phyloP scores from a whole-genome alignment of 2,888 invertebrate species.

The Arge pagana region DNA sequence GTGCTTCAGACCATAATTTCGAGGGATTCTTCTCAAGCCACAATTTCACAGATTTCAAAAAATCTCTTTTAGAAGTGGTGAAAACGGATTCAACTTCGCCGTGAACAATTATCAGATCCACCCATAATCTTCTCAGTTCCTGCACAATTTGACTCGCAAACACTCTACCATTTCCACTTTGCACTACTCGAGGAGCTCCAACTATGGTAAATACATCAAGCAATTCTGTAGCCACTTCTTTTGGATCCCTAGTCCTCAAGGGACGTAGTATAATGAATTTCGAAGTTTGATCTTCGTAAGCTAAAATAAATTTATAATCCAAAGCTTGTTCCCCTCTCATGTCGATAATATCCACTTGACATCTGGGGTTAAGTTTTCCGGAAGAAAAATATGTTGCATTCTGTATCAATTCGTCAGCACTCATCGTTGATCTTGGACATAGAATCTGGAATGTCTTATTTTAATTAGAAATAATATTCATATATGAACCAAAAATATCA shows the following conservation, averaged over 20 bases:
- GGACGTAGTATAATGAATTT: constrained; percentile 42
- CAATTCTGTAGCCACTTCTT: constrained; percentile 39
- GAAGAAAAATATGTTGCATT: neutral
- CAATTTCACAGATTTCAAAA: constrained; percentile 34
- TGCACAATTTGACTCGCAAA: constrained; percentile 41
- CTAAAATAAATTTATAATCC: constrained; percentile 37
- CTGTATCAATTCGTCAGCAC: neutral
- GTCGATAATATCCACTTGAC: constrained; percentile 44
- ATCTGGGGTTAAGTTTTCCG: constrained; percentile 26
- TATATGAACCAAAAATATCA: neutral
- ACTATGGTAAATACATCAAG: constrained; percentile 43
- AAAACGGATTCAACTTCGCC: constrained; percentile 30
- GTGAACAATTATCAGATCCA: constrained; percentile 38
- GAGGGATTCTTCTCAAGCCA: constrained; percentile 41
- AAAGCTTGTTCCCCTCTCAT: constrained; percentile 33
- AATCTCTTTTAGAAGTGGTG: constrained; percentile 32
- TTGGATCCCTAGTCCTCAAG: constrained; percentile 31
- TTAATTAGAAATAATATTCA: neutral
- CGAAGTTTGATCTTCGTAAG: constrained; percentile 44
- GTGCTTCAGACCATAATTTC: constrained; percentile 39
- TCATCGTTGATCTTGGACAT: neutral
- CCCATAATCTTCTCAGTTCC: constrained; percentile 37
- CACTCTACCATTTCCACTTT: constrained; percentile 41
- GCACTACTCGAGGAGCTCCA: constrained; percentile 43
- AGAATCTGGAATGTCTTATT: neutral